Conservation (phyloP, 2,113 vertebrate genomes). For the Epinephelus lanceolatus region DNA sequence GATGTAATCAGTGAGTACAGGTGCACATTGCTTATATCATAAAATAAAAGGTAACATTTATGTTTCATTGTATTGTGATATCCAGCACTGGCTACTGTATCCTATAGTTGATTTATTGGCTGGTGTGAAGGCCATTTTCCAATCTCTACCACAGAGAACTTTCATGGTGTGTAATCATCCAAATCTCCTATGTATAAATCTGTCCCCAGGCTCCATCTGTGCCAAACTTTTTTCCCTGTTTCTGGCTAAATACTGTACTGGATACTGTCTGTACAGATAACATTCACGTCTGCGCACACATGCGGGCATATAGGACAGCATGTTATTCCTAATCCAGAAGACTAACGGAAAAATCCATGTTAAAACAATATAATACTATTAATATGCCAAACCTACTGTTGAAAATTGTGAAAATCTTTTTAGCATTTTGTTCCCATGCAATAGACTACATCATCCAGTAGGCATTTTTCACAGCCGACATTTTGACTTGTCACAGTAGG, state of each 20-base stretch:
- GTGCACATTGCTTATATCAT: neutral
- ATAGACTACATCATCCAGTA: neutral
- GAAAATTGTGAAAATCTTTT: neutral
- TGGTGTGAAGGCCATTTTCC: constrained; percentile 46
- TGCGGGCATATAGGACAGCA: neutral
- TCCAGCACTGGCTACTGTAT: constrained; percentile 50
- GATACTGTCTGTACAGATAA: constrained; percentile 30
- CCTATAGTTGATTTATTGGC: constrained; percentile 57
- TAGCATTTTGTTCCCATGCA: constrained; percentile 4
- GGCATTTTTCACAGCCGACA: neutral
- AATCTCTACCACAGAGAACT: constrained; percentile 57
- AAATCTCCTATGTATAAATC: constrained; percentile 68
- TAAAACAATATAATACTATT: neutral
- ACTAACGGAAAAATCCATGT: neutral
- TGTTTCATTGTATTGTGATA: constrained; percentile 25
- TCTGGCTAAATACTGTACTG: constrained; percentile 26
- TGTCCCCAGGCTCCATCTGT: constrained; percentile 46
- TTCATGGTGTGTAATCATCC: constrained; percentile 70
- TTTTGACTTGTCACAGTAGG: constrained; percentile 4
- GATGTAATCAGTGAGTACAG: neutral
- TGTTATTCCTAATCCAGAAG: constrained; percentile 12
- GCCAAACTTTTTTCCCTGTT: constrained; percentile 28
- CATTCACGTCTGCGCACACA: constrained; percentile 11
- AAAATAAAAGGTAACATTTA: constrained; percentile 23
- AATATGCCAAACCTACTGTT: constrained; percentile 6